Percentiles rank a stretch among this genome's conserved stretches.
These are phyloP conservation scores for Rattus rattus DNA, from an alignment of 2,113 vertebrate species.

Conservation along the genomic window DNA sequence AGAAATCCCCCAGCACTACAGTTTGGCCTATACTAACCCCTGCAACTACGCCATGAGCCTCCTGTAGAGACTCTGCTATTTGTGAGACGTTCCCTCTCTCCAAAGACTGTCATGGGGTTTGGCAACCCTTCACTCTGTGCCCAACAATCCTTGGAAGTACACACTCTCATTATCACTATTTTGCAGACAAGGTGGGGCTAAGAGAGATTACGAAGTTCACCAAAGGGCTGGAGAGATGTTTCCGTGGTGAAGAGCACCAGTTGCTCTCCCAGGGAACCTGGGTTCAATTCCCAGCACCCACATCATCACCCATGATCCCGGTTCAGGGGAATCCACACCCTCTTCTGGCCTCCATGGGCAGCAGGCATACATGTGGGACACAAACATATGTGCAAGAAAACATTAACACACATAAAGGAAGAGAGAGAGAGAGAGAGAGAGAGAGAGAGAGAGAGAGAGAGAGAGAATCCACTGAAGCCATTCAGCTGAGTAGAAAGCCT, in stretches of 20 bases:
- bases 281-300: not conserved
- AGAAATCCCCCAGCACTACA: not conserved
- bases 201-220: slow-evolving; percentile 1
- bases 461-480: not conserved
- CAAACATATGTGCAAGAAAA: not conserved
- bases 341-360: not conserved
- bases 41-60: not conserved
- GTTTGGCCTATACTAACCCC: not conserved
- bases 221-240: not conserved
- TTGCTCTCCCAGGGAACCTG: not conserved
- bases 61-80: not conserved
- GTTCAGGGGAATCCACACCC: not conserved
- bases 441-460: not conserved
- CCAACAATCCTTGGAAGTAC: not conserved
- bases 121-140: not conserved
- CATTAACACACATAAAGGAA: not conserved
- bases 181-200: slow-evolving; percentile 34
- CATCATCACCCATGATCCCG: not conserved
- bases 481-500: not conserved
- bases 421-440: not conserved
- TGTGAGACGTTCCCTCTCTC: not conserved
- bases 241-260: too few relatives aligned
- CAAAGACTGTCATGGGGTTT: not conserved
- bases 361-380: not conserved
- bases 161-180: not conserved